phyloP scores from a whole-genome alignment of 2,888 invertebrate genomes.

The Eupithecia insigniata region DNA sequence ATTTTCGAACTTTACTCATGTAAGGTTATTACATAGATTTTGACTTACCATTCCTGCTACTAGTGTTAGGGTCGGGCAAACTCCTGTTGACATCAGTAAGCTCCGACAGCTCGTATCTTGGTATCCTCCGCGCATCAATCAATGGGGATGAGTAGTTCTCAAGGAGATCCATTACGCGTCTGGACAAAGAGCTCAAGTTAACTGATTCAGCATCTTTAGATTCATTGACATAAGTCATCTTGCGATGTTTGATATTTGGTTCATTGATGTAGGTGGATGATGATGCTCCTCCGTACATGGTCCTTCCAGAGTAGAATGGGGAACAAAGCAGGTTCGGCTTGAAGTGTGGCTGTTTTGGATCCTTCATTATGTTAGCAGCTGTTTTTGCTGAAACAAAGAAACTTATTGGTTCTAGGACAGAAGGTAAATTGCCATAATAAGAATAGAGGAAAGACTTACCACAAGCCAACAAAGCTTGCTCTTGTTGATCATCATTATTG shows the following conservation, averaged over 20 bases:
- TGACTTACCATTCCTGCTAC: slow-evolving; percentile 39
- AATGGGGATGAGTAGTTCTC: slow-evolving; percentile 93
- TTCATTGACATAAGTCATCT: slow-evolving; percentile 57
- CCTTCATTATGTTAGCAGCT: slow-evolving; percentile 64
- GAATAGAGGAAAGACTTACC: slow-evolving; percentile 47
- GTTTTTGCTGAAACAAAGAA: slow-evolving; percentile 55
- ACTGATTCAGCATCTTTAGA: slow-evolving; percentile 52
- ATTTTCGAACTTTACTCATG: background rate
- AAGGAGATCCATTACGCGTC: slow-evolving; percentile 90
- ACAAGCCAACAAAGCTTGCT: slow-evolving; percentile 43
- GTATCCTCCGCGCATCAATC: slow-evolving; percentile 90
- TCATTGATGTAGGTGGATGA: slow-evolving; percentile 78
- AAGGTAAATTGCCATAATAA: background rate
- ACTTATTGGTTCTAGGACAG: background rate
- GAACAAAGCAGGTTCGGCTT: slow-evolving; percentile 76
- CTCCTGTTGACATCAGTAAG: slow-evolving; percentile 16
- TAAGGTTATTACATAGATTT: background rate
- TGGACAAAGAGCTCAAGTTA: slow-evolving; percentile 88
- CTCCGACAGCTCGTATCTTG: slow-evolving; percentile 55
- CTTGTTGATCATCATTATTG: slow-evolving; percentile 44
- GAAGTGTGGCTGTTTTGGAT: slow-evolving; percentile 67
- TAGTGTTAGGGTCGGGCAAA: slow-evolving; percentile 24
- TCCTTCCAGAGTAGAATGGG: slow-evolving; percentile 90
- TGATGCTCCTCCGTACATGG: slow-evolving; percentile 89
- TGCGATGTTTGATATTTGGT: slow-evolving; percentile 62